phyloP scores from a whole-genome alignment of 2,113 vertebrate genomes.

The Cololabis saira region DNA sequence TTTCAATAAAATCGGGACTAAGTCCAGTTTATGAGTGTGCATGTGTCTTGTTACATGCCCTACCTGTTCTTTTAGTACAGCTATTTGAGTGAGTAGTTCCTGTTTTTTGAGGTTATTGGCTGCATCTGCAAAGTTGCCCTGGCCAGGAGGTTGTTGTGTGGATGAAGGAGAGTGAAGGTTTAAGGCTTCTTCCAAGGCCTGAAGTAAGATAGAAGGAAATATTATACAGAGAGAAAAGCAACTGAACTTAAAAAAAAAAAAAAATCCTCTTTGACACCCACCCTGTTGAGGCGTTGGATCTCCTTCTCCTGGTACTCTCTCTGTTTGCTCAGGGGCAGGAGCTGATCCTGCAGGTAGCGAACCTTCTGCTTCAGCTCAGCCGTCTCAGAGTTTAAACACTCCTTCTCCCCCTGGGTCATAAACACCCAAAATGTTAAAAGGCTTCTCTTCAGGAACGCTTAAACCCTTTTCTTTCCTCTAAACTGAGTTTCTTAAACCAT shows the following conservation, averaged over 20 bases:
- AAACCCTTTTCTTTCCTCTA: background rate
- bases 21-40: background rate
- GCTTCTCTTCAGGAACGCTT: background rate
- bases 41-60: background rate
- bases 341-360: conserved; percentile 92
- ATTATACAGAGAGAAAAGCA: background rate
- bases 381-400: conserved; percentile 88
- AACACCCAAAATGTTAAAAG: conserved; percentile 8
- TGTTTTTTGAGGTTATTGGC: conserved; percentile 84
- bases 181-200: conserved; percentile 95
- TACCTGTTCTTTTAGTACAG: conserved; percentile 79
- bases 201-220: conserved; percentile 14
- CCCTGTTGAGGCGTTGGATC: conserved; percentile 95
- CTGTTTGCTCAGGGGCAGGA: conserved; percentile 90
- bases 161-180: conserved; percentile 87
- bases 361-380: conserved; percentile 92
- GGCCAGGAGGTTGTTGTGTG: conserved; percentile 80
- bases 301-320: conserved; percentile 97
- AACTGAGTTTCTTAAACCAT: background rate
- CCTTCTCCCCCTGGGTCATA: conserved; percentile 87
- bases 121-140: conserved; percentile 79
- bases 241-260: background rate
- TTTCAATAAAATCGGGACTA: background rate
- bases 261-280: conserved; percentile 49
- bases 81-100: conserved; percentile 93